phyloP scores from a whole-genome alignment of 2,888 invertebrate genomes.

The Odontocolon sp. region DNA sequence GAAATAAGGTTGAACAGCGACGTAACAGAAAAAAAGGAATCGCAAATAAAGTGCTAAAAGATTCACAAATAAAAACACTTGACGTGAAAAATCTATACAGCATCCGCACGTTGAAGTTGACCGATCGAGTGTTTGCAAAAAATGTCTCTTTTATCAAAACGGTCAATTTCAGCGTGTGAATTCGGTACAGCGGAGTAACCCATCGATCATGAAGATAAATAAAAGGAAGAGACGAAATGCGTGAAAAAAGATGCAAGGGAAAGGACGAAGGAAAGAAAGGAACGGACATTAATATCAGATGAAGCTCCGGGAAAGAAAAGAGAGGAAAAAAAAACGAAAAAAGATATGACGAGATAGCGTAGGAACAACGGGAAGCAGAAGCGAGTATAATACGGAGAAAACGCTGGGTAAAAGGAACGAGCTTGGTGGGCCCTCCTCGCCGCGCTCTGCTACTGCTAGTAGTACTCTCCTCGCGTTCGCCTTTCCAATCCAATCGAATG shows the following conservation, averaged over 20 bases:
- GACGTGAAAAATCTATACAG: too few relatives aligned
- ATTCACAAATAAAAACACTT: too few relatives aligned
- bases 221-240: conserved; percentile 28
- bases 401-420: conserved; percentile 73
- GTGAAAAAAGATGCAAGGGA: conserved; percentile 73
- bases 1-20: conserved; percentile 55
- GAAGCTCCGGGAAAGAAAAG: conserved; percentile 57
- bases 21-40: conserved; percentile 57
- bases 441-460: conserved; percentile 39
- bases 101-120: too few relatives aligned
- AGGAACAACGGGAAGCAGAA: conserved; percentile 71
- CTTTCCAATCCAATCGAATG: conserved; percentile 78
- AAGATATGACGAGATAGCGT: conserved; percentile 48
- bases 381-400: conserved; percentile 74
- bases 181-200: too few relatives aligned
- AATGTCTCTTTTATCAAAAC: too few relatives aligned
- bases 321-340: conserved; percentile 57
- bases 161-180: too few relatives aligned
- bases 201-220: background rate
- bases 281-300: conserved; percentile 17
- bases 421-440: conserved; percentile 3
- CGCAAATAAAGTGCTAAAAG: background rate
- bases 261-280: conserved; percentile 62
- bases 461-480: conserved; percentile 68
- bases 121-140: too few relatives aligned